Conservation (phyloP, 2,113 vertebrate species). For the Petromus typicus region DNA sequence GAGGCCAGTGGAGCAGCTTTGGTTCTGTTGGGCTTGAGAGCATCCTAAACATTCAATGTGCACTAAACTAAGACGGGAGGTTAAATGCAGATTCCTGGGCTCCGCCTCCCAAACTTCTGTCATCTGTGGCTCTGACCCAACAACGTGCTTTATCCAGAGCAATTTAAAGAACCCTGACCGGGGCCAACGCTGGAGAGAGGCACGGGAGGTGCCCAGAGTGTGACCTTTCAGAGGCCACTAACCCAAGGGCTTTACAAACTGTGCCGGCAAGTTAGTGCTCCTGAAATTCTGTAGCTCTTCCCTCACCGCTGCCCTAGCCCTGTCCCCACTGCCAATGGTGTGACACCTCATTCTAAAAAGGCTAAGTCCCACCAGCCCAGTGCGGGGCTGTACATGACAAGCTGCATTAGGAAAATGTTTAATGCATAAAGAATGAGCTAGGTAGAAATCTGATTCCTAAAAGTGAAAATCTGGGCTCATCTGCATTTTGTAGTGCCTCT, state of each 20-base stretch:
- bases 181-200: not conserved
- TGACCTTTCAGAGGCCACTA: not conserved
- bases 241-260: not conserved
- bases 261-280: not conserved
- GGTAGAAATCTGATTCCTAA: conserved; percentile 68
- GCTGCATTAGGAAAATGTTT: conserved; percentile 55
- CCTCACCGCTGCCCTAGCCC: not conserved
- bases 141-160: not conserved
- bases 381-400: not conserved
- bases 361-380: not conserved
- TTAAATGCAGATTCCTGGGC: not conserved
- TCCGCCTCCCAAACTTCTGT: not conserved
- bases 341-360: conserved; percentile 6
- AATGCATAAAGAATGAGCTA: conserved; percentile 76
- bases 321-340: not conserved
- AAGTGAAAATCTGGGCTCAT: conserved; percentile 72
- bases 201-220: not conserved
- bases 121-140: not conserved
- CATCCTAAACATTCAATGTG: not conserved
- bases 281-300: not conserved
- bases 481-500: conserved; percentile 72
- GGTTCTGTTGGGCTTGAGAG: not conserved
- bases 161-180: not conserved
- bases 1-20: conserved; percentile 35
- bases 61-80: not conserved